Evolutionary conservation across 2,797 vertebrate genomes (phyloP), one percentile per base, ranked within the genome.

Genomic region (Pygocentrus nattereri): DNA sequence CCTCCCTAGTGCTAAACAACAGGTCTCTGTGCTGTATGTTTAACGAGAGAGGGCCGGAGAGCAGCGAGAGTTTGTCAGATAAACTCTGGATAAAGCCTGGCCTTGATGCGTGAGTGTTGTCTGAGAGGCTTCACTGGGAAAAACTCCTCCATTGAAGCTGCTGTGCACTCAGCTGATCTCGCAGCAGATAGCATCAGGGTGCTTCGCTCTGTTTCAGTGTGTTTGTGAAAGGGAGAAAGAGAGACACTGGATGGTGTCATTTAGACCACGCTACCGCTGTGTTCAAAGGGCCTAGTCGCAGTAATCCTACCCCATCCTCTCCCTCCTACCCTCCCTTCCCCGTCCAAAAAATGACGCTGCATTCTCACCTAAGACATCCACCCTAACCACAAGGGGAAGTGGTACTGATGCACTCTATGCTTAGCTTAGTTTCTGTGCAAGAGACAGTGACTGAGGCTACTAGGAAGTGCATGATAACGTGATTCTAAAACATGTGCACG

Each of bases 181-280:
- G 38, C 25, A 19, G 75, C 59, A 81, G 83, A 85, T 87, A 78
- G 78, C 71, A 54, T 18, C 62, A 78, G 15, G 58, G 71, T 47
- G 77, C 75, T 76, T 79, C 61, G 67, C 74, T 70, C 49, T 58
- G 27, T 59, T 44, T 82, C 10, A 31, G 49, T 67, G 54, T 72
- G 61, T 71, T 56, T 74, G 70, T 67, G 52, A 81, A 70, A 50
- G 73, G 67, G 72, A 76, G 69, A 79, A 52, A 62, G 27, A 74
- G 74, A 87, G 69, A 77, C 65, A 75, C 74, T 34, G 86, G 82
- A 87, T 84, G 86, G 86, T 87, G 84, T 84, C 80, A 61, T 84
- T 87, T 87, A 84, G 82, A 68, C 82, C 31, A 8, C 27, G 59
- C n/a, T 78, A 72, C 82, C 62, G 73, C 82, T 65, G 23, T 67